Conservation (phyloP, 1,140 invertebrate species). For the Lepidurus couesii region DNA sequence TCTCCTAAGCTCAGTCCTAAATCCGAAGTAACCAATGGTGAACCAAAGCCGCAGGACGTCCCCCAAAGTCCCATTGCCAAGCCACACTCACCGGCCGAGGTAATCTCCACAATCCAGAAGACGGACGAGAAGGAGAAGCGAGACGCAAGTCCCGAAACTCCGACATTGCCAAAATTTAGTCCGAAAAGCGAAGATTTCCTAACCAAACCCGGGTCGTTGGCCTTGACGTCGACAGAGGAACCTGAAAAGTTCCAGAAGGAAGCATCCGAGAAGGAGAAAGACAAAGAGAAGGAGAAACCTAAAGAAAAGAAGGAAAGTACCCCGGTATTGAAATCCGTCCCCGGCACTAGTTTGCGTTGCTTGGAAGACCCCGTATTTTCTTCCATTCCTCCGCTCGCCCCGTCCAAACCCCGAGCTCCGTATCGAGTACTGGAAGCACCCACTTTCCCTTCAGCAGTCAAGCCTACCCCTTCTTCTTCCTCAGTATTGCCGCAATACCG, state of each 20-base stretch:
- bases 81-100: background rate
- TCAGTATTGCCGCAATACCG: constrained; percentile 30
- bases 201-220: background rate
- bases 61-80: background rate
- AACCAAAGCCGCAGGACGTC: background rate
- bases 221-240: background rate
- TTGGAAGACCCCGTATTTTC: constrained; percentile 52
- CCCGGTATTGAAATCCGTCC: constrained; percentile 42
- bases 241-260: background rate
- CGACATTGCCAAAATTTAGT: background rate
- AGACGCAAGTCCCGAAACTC: background rate
- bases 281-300: background rate
- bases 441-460: background rate
- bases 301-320: constrained; percentile 4
- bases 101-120: background rate
- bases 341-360: constrained; percentile 50
- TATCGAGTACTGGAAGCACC: constrained; percentile 39
- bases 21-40: background rate
- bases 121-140: background rate
- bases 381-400: constrained; percentile 36
- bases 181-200: background rate
- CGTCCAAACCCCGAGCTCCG: constrained; percentile 29
- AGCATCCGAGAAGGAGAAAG: background rate
- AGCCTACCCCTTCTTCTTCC: constrained; percentile 12
- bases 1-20: background rate